Evolutionary conservation across 1,140 invertebrate species (phyloP), one percentile per base, ranked within the genome.

Genomic region (Penaeus japonicus): DNA sequence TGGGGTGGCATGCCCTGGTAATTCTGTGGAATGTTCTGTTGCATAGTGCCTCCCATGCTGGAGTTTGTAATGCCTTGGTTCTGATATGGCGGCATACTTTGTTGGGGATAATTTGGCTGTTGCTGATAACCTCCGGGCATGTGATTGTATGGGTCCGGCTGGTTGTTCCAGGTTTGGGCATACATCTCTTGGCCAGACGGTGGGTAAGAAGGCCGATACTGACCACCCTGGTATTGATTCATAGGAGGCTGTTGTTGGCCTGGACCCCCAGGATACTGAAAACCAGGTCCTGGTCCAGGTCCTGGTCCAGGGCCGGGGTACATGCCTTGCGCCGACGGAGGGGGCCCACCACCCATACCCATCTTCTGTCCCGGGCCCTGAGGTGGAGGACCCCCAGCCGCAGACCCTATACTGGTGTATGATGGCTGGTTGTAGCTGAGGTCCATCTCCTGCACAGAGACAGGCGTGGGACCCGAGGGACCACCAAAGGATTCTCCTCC

Each of bases 11-110:
- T 73, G 20, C 87, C 87, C 59, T 89, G 88, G 85, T 89, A 90
- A 77, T 89, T 90, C 53, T 90, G 90, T 89, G 87, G 87, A 87
- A 90, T 90, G 87, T 89, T 90, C 65, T 81, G 79, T 84, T 90
- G 89, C 73, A 89, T 87, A 84, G 87, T 47, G 55, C 59, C 85
- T 78, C 47, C 62, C 35, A 87, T 85, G 59, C 79, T 86, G 55
- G 59, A 54, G 55, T 59, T 65, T 54, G 30, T 62, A 75, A 77
- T 85, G 62, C 84, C 85, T 70, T 77, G 84, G 35, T 55, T 62
- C 85, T 84, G 87, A 78, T 85, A 86, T 53, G 57, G 47, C 47
- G 78, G 79, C 78, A 81, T 53, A 24, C 86, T 79, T 82, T 78
- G 24, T 65, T 82, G 87, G 79, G 75, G 22, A 62, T 78, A 70